Base-by-base conservation (phyloP, 2,113 vertebrate species). In the Tachysurus vachellii region DNA sequence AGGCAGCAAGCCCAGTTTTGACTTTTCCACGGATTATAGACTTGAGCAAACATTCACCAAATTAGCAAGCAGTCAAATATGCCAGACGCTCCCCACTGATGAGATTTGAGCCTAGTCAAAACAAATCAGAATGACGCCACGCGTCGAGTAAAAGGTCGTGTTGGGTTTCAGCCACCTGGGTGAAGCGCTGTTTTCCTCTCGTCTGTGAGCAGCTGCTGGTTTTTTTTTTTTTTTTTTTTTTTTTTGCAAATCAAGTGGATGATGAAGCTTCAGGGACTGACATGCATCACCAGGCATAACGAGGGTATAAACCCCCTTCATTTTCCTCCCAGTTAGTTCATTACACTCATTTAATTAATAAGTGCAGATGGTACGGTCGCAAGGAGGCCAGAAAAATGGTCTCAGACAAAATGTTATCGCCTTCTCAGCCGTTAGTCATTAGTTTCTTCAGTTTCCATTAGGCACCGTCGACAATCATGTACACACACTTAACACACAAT, bases 331-430 rank as follows among this genome's bases (percentile, higher is more conserved):
- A 62, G 36, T 64, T 77, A 59, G 26, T 85, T 64, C 44, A 76
- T 53, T 85, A 62, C 36, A 53, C 76, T 57, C 31, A 5, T 44
- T 81, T 82, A 82, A 82, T 82, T 82, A 82, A 82, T 62, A 82
- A 64, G 42, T n/a, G 80, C 80, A 82, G 80, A 82, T 28, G 79
- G 57, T 82, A 62, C 31, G 6, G 36, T 62, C 7, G 23, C 1
- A 13, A 82, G 59, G 23, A 56, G 66, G 82, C n/a, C 19, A 53
- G 64, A 71, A 28, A 57, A 42, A 64, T n/a, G 61, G 80, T 62
- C 56, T 44, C 57, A 82, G 57, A 64, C 80, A 64, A n/a, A 81
- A 81, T 59, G 80, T 61, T 23, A 42, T 42, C 80, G 26, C 36
- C 80, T 23, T 59, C 77, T 59, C 54, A 80, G 54, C 14, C 77